Evolutionary conservation across 2,888 invertebrate species (phyloP).

Genomic region (Lithophane socia): DNA sequence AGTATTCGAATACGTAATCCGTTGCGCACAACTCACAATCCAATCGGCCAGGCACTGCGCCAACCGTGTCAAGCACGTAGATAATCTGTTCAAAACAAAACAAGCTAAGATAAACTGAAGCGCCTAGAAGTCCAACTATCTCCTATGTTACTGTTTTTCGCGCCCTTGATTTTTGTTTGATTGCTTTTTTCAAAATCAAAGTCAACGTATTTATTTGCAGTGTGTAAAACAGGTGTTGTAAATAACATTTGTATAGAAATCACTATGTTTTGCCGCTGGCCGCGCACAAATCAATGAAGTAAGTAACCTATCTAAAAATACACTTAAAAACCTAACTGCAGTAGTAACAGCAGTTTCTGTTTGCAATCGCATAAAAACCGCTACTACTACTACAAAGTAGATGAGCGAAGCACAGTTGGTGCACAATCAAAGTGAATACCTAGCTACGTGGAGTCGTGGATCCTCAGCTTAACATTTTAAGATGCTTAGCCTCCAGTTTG

Average conservation of each 20-base stretch:
- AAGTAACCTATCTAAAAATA: too few relatives aligned
- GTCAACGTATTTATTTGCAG: too few relatives aligned
- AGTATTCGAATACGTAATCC: slow-evolving; percentile 10
- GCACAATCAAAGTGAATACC: background rate
- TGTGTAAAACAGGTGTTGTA: too few relatives aligned
- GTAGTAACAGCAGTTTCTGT: too few relatives aligned
- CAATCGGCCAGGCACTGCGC: slow-evolving; percentile 14
- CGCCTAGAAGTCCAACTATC: background rate
- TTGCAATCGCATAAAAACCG: too few relatives aligned
- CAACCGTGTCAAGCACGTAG: slow-evolving; percentile 6
- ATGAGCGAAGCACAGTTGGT: background rate
- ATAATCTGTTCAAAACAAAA: slow-evolving; percentile 10
- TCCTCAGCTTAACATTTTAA: background rate
- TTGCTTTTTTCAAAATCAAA: too few relatives aligned
- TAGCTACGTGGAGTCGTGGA: background rate
- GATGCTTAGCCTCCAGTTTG: background rate
- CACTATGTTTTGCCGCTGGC: too few relatives aligned
- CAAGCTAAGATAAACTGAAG: background rate
- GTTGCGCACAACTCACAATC: background rate
- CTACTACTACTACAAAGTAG: background rate
- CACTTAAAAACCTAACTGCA: too few relatives aligned
- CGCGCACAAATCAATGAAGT: too few relatives aligned
- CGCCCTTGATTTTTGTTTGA: too few relatives aligned
- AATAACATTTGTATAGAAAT: too few relatives aligned
- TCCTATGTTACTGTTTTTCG: background rate